Conservation (phyloP, 2,113 vertebrate species). For the Australoheros scitulus region DNA sequence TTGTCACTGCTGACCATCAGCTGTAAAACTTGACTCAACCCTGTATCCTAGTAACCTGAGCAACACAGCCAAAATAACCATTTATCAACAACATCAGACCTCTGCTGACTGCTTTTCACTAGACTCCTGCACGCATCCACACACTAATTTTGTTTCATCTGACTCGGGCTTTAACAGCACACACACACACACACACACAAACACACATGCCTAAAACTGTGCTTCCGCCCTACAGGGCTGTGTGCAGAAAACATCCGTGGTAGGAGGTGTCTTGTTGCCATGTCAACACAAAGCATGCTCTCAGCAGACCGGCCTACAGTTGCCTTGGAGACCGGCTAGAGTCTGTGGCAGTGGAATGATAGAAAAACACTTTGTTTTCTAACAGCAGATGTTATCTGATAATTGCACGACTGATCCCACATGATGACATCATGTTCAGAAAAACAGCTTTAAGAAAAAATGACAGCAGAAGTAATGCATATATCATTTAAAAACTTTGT, state of each 20-base stretch:
- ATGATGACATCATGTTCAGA: slow-evolving; percentile 8
- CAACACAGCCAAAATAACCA: slow-evolving; percentile 26
- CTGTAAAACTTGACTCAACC: background rate
- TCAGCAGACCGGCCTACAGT: slow-evolving; percentile 60
- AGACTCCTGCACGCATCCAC: background rate
- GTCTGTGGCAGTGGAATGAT: slow-evolving; percentile 54
- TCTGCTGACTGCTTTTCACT: background rate
- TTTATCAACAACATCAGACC: background rate
- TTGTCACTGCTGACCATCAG: slow-evolving; percentile 10
- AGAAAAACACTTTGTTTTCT: slow-evolving; percentile 60
- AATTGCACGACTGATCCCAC: slow-evolving; percentile 21
- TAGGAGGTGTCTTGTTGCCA: slow-evolving; percentile 75
- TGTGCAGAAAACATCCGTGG: slow-evolving; percentile 48
- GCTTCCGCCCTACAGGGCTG: slow-evolving; percentile 22
- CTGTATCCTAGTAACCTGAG: slow-evolving; percentile 42
- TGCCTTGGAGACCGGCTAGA: slow-evolving; percentile 74
- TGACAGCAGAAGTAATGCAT: background rate
- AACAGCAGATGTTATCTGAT: slow-evolving; percentile 39
- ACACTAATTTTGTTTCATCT: background rate
- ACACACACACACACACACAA: background rate
- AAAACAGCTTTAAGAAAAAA: background rate
- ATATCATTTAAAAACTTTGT: too few relatives aligned
- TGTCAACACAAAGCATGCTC: slow-evolving; percentile 74
- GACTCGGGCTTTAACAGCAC: slow-evolving; percentile 7
- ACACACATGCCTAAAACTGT: slow-evolving; percentile 10